A percentile compares a stretch with the other conserved stretches of the same genome.
These are phyloP conservation scores for Drosophila murphyi DNA, from an alignment of 1,140 invertebrate species.

Conservation along the genomic window DNA sequence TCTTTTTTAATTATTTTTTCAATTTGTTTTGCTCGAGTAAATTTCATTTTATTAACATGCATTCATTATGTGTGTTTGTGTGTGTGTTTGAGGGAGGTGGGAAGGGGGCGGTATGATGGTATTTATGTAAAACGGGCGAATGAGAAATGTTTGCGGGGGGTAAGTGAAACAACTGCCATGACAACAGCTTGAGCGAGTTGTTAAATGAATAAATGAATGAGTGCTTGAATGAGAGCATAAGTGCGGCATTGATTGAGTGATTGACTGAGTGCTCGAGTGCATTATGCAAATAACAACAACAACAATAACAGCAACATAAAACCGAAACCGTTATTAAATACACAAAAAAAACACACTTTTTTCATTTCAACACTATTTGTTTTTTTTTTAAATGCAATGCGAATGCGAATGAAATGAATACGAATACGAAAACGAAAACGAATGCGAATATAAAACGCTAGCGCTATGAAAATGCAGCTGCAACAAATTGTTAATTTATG, in stretches of 20 bases:
- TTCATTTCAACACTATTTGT: constrained; percentile 37
- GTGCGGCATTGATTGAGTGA: constrained; percentile 28
- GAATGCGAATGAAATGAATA: not conserved
- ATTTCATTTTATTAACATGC: constrained; percentile 64
- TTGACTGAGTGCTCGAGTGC: constrained; percentile 47
- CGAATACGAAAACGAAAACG: not conserved
- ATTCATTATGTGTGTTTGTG: not conserved
- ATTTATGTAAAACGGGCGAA: too few species aligned
- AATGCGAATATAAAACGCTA: constrained; percentile 16
- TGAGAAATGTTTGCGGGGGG: not conserved
- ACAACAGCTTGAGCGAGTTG: constrained; percentile 51
- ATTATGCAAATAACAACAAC: constrained; percentile 51
- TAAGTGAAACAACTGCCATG: constrained; percentile 39
- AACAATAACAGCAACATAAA: constrained; percentile 31
- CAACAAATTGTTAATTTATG: constrained; percentile 53
- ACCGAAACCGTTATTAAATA: not conserved
- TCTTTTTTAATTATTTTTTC: constrained; percentile 16
- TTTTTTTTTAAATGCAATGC: constrained; percentile 46
- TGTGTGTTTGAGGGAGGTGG: not conserved
- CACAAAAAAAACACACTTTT: constrained; percentile 1
- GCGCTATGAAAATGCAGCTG: constrained; percentile 60
- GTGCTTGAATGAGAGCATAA: constrained; percentile 25
- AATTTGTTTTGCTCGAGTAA: constrained; percentile 51
- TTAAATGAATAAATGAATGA: constrained; percentile 36
- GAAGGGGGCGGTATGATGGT: not conserved